Evolutionary conservation across 2,888 invertebrate species (phyloP), one percentile per base, ranked within the genome.

Genomic region (Patella pellucida): DNA sequence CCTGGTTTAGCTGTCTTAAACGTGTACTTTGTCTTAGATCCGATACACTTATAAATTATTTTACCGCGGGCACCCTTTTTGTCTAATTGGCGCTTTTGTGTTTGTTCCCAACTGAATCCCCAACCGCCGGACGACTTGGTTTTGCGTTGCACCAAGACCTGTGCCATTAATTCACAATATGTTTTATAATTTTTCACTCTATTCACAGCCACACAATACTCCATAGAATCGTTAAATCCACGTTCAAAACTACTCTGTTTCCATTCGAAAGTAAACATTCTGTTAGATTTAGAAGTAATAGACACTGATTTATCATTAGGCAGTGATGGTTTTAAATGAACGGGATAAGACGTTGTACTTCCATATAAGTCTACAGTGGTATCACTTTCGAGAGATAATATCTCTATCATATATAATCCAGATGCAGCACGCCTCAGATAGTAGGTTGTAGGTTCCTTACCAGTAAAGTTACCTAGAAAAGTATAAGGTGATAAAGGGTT

Each of bases 181-280:
- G 92, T 91, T 4, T 88, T 86, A 84, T 92, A 92, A 80, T 92
- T 91, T 56, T 87, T 87, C 68, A 88, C 84, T 2, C 90, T 90
- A 86, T 92, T 93, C 54, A 93, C 90, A 19, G 92, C 91, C 27
- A 93, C 87, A 84, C 93, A 93, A 85, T 93, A 93, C 79, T 89
- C 85, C 19, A 86, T 56, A 1, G 77, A 72, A 3, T 79, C 78
- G 0, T 77, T 78, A 19, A 73, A 71, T 23, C 52, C 27, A 19
- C 77, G 68, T 52, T 80, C 75, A 7, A 79, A 80, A 3, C 81
- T 79, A 56, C 82, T 83, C 3, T 83, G 76, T 73, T 85, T 82
- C 88, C 88, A 88, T 15, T 83, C 74, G 27, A 86, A 73, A 19
- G 80, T 72, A 19, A 85, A 75, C n/a, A 78, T 73, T 51, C 79